Evolutionary conservation across 2,113 vertebrate species (phyloP).

Genomic region (Uria aalge): DNA sequence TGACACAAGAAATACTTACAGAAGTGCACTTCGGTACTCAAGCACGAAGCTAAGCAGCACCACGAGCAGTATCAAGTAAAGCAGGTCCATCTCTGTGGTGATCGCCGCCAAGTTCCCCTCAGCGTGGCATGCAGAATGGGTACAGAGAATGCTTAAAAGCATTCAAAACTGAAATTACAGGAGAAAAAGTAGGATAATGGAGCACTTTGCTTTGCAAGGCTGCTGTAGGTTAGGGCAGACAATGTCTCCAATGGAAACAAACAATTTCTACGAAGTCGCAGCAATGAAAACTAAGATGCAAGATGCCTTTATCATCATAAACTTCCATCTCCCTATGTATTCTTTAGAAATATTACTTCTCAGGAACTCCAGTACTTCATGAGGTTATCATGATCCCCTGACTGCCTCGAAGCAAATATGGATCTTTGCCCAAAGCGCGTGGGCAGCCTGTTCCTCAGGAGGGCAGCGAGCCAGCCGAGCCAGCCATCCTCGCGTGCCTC

Average conservation of each 20-base stretch:
- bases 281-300: neutral
- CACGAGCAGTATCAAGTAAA: neutral
- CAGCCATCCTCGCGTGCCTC: rapidly evolving
- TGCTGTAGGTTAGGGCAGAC: neutral
- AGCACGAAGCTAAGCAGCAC: neutral
- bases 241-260: neutral
- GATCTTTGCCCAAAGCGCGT: neutral
- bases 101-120: neutral
- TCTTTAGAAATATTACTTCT: neutral
- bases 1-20: neutral
- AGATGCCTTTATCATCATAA: neutral
- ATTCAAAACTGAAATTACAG: neutral
- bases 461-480: rapidly evolving
- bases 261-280: neutral
- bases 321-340: neutral
- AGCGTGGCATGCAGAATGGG: neutral
- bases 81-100: neutral
- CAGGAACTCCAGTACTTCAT: neutral
- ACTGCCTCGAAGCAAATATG: neutral
- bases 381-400: neutral
- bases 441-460: rapidly evolving
- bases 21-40: neutral
- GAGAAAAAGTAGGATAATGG: neutral
- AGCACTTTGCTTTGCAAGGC: neutral
- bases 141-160: neutral